Base-by-base conservation (phyloP, 2,113 vertebrate genomes). In the Collichthys lucidus region DNA sequence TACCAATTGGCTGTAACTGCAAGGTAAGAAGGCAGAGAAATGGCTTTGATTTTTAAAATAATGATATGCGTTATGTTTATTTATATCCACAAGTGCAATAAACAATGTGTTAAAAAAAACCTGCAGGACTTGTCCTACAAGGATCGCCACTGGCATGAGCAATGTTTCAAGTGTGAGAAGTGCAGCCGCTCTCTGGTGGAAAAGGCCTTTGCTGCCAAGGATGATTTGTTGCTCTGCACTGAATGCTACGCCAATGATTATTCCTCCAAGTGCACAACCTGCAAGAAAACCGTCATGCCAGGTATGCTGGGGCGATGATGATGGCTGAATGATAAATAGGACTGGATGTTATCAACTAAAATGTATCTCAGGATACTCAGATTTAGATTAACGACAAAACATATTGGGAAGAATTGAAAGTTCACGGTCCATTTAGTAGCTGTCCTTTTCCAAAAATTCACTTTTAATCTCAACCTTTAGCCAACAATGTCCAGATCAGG, bases 221-320 rank as follows among this genome's bases (percentile, higher is more conserved):
- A 98, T 55, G 96, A 99, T 1, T 94, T 97, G 74, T 92, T 99
- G 11, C 96, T 99, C 50, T 99, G 98, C 84, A 98, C 96, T 0
- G 98, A 98, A 56, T 99, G 98, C 93, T 96, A 98, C 73, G 97
- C 98, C 73, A 92, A 97, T 0, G 97, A 97, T 89, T 97, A 99
- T 80, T 99, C 98, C 1, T 98, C 98, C 79, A 97, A 97, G 91
- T 99, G 98, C 75, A 92, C 79, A 40, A 97, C 96, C 84, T 99
- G 98, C 95, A 97, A 96, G 95, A 99, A 98, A 91, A 97, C 96
- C 67, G 93, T 99, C 86, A 98, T 99, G 97, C 98, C 98, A 97
- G 98, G 98, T 99, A 92, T 3, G 3, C 10, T 64, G 16, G 8
- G 17, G 42, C 7, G 31, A 49, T 29, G 40, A 60, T 20, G 7